Evolutionary conservation across 2,888 invertebrate genomes (phyloP), one percentile per base, ranked within the genome.

Genomic region (Operophtera brumata): DNA sequence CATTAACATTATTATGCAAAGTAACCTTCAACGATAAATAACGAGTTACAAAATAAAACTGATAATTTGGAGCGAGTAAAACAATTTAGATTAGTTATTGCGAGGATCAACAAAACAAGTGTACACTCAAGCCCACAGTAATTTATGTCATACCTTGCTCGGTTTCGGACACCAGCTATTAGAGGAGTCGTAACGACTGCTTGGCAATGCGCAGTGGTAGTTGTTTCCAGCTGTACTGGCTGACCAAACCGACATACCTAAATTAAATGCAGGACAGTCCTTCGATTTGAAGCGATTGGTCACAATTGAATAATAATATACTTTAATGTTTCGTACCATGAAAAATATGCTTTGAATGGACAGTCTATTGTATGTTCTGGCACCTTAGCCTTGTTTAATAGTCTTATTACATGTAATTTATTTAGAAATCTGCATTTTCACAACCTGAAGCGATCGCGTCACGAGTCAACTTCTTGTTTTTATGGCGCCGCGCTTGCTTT

Each of bases 181-280:
- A 76, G 82, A 80, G 60, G 81, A 78, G 73, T 77, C 76, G 80
- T 80, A 82, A 71, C 87, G 85, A 78, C 82, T 82, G 76, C 79
- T 77, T 73, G 82, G 82, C 73, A 82, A 78, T 72, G 77, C 80
- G 75, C 75, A 78, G 73, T 81, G 82, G 75, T 84, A 85, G 84
- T 87, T 88, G 83, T 87, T 87, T 75, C 87, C 93, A 82, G 91
- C 91, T 72, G 92, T 91, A 80, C 92, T 91, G 78, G 93, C 93
- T 75, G 93, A 93, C 94, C 94, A 94, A 84, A 94, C 92, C 89
- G 94, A 94, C 94, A 93, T 93, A 87, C 88, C 88, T 88, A 90
- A 84, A 71, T 78, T 82, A 79, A 81, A 82, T 75, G 76, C 78
- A 82, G 80, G 79, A 78, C 67, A 86, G 82, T 81, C 80, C 83